phyloP scores from a whole-genome alignment of 2,113 vertebrate species.

The Probosciger aterrimus region DNA sequence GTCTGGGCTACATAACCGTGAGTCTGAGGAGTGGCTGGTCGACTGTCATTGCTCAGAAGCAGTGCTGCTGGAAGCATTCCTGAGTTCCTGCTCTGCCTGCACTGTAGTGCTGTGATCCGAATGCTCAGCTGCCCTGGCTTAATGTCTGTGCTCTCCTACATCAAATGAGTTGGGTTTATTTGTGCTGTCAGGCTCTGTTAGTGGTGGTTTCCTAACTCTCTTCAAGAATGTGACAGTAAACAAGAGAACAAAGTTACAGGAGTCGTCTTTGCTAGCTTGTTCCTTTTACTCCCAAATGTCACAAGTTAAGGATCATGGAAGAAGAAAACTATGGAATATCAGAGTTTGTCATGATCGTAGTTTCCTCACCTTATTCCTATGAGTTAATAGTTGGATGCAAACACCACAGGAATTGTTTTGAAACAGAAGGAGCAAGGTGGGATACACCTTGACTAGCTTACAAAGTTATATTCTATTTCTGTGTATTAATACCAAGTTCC shows the following conservation, averaged over 20 bases:
- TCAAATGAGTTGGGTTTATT: background rate
- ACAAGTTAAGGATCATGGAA: background rate
- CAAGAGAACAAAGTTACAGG: background rate
- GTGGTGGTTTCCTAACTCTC: background rate
- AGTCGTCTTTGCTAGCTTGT: background rate
- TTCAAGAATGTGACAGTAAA: background rate
- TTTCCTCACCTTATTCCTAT: background rate
- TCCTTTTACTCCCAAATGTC: background rate
- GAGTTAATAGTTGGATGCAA: background rate
- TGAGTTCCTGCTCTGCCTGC: accelerated
- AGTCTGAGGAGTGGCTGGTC: background rate
- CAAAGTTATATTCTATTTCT: background rate
- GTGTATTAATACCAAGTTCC: background rate
- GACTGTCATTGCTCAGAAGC: background rate
- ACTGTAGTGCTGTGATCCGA: background rate
- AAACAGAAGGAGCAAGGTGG: background rate
- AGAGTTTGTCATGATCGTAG: background rate
- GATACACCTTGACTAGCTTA: background rate
- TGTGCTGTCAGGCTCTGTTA: background rate
- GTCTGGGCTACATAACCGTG: background rate
- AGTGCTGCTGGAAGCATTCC: background rate
- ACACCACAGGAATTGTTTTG: background rate
- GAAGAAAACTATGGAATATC: background rate
- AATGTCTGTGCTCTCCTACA: background rate
- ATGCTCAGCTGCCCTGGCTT: background rate